Conservation (phyloP, 1,140 invertebrate species). For the Antheraea mylitta region DNA sequence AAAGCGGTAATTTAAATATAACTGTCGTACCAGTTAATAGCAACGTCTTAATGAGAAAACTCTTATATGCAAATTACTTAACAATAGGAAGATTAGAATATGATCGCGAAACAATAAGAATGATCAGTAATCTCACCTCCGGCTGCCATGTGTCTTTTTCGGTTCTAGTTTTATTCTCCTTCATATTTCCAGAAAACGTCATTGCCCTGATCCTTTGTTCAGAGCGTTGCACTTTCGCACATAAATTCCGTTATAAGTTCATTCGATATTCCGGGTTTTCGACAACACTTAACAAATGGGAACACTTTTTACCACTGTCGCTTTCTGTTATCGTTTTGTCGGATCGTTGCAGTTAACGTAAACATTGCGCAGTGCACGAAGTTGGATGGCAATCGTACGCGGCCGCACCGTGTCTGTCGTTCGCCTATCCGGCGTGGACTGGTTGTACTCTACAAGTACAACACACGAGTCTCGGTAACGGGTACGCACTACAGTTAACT, state of each 20-base stretch:
- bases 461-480: conserved; percentile 43
- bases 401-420: conserved; percentile 10
- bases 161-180: conserved; percentile 61
- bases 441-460: conserved; percentile 12
- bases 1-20: conserved; percentile 45
- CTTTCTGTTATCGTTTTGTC: conserved; percentile 54
- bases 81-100: conserved; percentile 42
- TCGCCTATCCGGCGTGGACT: conserved; percentile 27
- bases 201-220: conserved; percentile 46
- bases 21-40: conserved; percentile 52
- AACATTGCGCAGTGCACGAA: conserved; percentile 39
- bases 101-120: conserved; percentile 37
- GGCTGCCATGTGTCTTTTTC: conserved; percentile 69
- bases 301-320: conserved; percentile 47
- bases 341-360: conserved; percentile 39
- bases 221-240: conserved; percentile 52
- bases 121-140: conserved; percentile 50
- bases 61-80: conserved; percentile 27
- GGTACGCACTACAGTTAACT: conserved; percentile 74
- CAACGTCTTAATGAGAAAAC: conserved; percentile 30
- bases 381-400: conserved; percentile 16
- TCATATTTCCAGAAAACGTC: conserved; percentile 70
- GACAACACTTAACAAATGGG: conserved; percentile 1
- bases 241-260: conserved; percentile 1
- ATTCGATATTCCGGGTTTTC: background rate